Evolutionary conservation across 1,140 invertebrate genomes (phyloP), one percentile per base, ranked within the genome.

Genomic region (Drosophila pseudoobscura): DNA sequence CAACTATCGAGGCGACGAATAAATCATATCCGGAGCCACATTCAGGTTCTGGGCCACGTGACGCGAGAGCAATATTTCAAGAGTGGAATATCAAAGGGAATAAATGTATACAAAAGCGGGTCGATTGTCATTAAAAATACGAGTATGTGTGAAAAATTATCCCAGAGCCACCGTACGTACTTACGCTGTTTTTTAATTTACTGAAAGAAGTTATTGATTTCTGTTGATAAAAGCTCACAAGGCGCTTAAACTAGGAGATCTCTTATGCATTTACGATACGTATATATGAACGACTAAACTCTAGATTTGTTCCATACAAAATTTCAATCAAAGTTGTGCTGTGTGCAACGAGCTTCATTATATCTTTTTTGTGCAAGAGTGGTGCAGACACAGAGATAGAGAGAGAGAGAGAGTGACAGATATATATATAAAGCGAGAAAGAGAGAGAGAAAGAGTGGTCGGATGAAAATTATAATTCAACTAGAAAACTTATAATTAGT

Each of bases 401-500:
- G 35, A 43, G 63, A 47, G 60, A 26, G 24, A 20, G 0, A 22
- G n/a, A 41, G 31, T 31, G 62, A 46, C 51, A 56, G 62, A 24
- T 17, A 24, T 6, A 24, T 45, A n/a, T 15, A 45, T n/a, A n/a
- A 0, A 31, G 31, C 2, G 35, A 26, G 24, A 26, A 4, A 26
- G 9, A 24, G n/a, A 9, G 44, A 43, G 20, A 43, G 63, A 57
- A 31, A 57, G 52, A 26, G 24, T 39, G n/a, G 47, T 59, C 54
- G 31, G 64, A 31, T 39, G 13, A 75, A 75, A 39, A 75, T 57
- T 15, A 75, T 59, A 65, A 59, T 59, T 39, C 8, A 75, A 58
- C 29, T 49, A 59, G 53, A 57, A 77, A 85, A 82, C 62, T 80
- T 57, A 78, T 75, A 80, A 87, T 78, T 72, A 66, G 79, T 82